Conservation (phyloP, 2,113 vertebrate genomes). For the Cromileptes altivelis region DNA sequence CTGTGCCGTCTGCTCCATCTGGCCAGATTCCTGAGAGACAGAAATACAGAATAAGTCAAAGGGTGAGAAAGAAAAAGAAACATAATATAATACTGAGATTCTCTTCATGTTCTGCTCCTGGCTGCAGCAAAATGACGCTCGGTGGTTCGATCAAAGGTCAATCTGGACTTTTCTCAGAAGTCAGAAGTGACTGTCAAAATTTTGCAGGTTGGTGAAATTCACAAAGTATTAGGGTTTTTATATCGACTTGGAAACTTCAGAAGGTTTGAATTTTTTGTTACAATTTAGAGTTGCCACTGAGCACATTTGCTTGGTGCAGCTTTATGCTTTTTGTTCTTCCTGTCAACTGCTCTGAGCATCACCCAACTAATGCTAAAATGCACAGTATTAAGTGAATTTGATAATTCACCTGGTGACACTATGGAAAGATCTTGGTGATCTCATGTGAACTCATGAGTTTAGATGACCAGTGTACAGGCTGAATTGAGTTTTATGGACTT, state of each 20-base stretch:
- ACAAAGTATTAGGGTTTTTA: neutral
- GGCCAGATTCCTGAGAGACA: slow-evolving; percentile 89
- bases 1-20: slow-evolving; percentile 91
- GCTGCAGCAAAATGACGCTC: neutral
- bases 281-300: too few relatives aligned
- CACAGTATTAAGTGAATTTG: neutral
- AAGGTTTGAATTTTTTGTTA: too few relatives aligned
- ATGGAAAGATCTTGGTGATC: neutral
- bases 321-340: neutral
- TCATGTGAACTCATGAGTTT: neutral
- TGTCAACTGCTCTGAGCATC: neutral
- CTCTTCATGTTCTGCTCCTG: neutral
- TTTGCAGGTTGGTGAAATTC: neutral
- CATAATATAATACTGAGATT: neutral
- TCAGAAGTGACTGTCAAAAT: neutral
- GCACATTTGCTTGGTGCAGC: neutral
- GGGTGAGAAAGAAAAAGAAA: neutral
- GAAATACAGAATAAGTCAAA: neutral
- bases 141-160: neutral
- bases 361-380: neutral
- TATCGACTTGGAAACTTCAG: too few relatives aligned
- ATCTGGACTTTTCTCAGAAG: neutral
- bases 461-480: neutral
- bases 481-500: slow-evolving; percentile 1
- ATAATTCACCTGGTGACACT: neutral